phyloP scores from a whole-genome alignment of 2,113 vertebrate species.

The Cavia aperea region DNA sequence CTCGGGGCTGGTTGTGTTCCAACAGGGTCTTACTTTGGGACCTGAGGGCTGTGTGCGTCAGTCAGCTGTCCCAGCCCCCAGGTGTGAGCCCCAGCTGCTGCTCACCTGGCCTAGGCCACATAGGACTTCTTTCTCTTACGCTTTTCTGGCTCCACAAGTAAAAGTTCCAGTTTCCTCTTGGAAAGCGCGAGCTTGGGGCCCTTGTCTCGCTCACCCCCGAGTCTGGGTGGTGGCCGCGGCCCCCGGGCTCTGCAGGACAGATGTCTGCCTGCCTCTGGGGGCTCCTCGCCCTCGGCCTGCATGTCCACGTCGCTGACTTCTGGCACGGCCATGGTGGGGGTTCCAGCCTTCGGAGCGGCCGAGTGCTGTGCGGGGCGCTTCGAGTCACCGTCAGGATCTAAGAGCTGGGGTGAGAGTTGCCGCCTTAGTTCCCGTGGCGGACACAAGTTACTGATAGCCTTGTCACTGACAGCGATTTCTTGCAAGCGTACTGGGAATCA shows the following conservation, averaged over 20 bases:
- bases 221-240: accelerated
- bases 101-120: slow-evolving; percentile 27
- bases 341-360: background rate
- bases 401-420: slow-evolving; percentile 69
- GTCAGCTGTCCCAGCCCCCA: background rate
- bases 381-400: slow-evolving; percentile 85
- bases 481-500: too few species aligned
- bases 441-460: too few species aligned
- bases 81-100: accelerated
- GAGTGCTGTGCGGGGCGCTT: slow-evolving; percentile 62
- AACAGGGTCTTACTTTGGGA: background rate
- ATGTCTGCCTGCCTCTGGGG: accelerated
- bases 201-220: background rate
- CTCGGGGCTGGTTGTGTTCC: too few species aligned
- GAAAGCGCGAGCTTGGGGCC: background rate
- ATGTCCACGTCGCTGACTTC: slow-evolving; percentile 61
- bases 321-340: background rate
- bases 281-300: slow-evolving; percentile 65
- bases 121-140: slow-evolving; percentile 62
- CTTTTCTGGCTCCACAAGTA: slow-evolving; percentile 66
- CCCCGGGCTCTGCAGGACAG: background rate
- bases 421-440: too few species aligned
- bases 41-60: too few species aligned
- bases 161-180: slow-evolving; percentile 73
- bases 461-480: too few species aligned